A percentile compares a stretch with the other conserved stretches of the same genome.
Evolutionary conservation across 2,797 vertebrate species (phyloP).

Genomic region (Stomatorhinus walkeri): DNA sequence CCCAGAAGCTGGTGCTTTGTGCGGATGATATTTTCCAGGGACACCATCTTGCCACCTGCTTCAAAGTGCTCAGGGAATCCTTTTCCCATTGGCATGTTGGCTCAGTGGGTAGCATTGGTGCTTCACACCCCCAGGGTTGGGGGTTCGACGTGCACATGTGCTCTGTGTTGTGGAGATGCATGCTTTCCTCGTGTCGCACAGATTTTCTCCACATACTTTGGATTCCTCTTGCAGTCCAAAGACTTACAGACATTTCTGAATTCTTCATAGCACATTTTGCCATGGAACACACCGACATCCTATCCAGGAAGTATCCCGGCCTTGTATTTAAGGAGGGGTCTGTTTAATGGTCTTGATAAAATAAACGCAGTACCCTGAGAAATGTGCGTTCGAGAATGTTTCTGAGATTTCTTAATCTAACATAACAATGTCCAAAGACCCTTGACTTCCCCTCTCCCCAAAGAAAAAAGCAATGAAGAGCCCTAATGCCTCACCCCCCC

Average conservation of each 20-base stretch:
- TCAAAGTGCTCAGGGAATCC: not conserved
- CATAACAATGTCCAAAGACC: not conserved
- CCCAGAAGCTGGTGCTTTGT: not conserved
- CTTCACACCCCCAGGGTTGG: not conserved
- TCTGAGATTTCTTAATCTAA: not conserved
- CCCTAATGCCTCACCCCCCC: slow-evolving; percentile 69
- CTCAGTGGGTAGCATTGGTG: not conserved
- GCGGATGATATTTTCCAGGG: not conserved
- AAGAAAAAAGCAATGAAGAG: slow-evolving; percentile 74
- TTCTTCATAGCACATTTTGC: not conserved
- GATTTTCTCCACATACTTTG: not conserved
- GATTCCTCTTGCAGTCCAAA: not conserved
- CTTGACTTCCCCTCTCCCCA: not conserved
- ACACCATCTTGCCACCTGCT: not conserved
- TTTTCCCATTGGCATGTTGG: not conserved
- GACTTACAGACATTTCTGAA: not conserved
- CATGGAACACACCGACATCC: not conserved
- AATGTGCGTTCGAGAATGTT: not conserved
- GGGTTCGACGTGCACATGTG: not conserved
- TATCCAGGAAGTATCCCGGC: not conserved
- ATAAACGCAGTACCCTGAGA: not conserved
- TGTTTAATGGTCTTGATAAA: not conserved
- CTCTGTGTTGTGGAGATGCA: not conserved
- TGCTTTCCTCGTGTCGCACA: not conserved
- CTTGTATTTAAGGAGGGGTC: not conserved